These are phyloP conservation scores for Hemistola chrysoprasaria DNA, from an alignment of 2,888 invertebrate species.

Conservation along the genomic window DNA sequence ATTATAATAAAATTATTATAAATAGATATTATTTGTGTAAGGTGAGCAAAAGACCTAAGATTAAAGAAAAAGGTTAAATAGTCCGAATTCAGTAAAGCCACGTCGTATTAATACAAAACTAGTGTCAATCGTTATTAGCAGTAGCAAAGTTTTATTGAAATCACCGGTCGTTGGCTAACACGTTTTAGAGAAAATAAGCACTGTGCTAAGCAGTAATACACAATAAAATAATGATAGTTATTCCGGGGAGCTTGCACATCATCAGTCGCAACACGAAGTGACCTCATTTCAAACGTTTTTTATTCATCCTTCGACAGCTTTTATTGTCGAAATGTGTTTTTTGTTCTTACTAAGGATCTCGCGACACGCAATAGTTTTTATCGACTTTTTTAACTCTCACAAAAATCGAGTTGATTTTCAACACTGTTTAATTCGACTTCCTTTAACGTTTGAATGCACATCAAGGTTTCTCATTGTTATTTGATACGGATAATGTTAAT, in stretches of 20 bases:
- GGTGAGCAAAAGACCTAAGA: no score
- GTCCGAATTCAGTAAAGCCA: no score
- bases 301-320: constrained; percentile 41
- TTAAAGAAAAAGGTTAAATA: no score
- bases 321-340: constrained; percentile 33
- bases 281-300: constrained; percentile 47
- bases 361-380: constrained; percentile 35
- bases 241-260: constrained; percentile 33
- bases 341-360: constrained; percentile 35
- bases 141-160: constrained; percentile 35
- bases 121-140: no score
- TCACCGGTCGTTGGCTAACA: constrained; percentile 33
- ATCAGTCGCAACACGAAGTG: constrained; percentile 38
- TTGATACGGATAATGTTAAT: constrained; percentile 38
- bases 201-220: constrained; percentile 2
- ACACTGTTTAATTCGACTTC: constrained; percentile 41
- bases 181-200: neutral
- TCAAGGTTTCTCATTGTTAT: constrained; percentile 42
- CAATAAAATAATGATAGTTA: constrained; percentile 33
- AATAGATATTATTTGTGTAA: no score
- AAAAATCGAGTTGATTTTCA: constrained; percentile 34
- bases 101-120: no score
- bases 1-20: no score
- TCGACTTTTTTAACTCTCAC: constrained; percentile 5
- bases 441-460: constrained; percentile 40